A percentile compares a stretch with the other conserved stretches of the same genome.
These are phyloP conservation scores for Typhlomys cinereus DNA, from an alignment of 2,113 vertebrate genomes.

Conservation along the genomic window DNA sequence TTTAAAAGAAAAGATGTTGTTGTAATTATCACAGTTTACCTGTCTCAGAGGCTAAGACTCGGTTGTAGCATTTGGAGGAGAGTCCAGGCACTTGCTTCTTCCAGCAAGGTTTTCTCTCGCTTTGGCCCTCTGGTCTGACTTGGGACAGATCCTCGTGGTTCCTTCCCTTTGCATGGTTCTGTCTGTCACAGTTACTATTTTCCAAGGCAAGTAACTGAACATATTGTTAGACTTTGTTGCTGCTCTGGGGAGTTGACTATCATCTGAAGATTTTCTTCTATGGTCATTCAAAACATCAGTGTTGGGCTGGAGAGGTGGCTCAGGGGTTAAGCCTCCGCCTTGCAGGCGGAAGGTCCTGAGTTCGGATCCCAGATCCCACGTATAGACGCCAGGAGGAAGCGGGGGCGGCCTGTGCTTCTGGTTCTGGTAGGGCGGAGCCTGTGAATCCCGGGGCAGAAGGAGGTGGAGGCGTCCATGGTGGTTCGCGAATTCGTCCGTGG, in stretches of 20 bases:
- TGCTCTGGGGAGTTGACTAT: not conserved
- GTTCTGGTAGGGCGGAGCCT: too few relatives aligned
- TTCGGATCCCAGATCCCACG: too few relatives aligned
- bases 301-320: too few relatives aligned
- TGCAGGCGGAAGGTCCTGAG: too few relatives aligned
- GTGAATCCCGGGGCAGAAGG: too few relatives aligned
- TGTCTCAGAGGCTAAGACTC: slow-evolving; percentile 2
- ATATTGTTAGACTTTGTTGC: not conserved
- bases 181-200: slow-evolving; percentile 21
- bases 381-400: too few relatives aligned
- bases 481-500: too few relatives aligned
- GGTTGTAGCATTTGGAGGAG: not conserved
- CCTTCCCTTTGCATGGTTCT: not conserved
- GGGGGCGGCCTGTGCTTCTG: too few relatives aligned
- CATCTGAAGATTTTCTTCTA: not conserved
- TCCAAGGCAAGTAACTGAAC: slow-evolving; percentile 22
- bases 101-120: not conserved
- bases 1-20: too few relatives aligned
- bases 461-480: too few relatives aligned
- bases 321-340: too few relatives aligned
- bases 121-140: not conserved
- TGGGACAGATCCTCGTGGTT: not conserved
- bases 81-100: slow-evolving; percentile 24
- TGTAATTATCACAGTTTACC: not conserved
- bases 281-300: not conserved